Evolutionary conservation across 2,888 invertebrate genomes (phyloP).

Genomic region (Microplitis manilae): DNA sequence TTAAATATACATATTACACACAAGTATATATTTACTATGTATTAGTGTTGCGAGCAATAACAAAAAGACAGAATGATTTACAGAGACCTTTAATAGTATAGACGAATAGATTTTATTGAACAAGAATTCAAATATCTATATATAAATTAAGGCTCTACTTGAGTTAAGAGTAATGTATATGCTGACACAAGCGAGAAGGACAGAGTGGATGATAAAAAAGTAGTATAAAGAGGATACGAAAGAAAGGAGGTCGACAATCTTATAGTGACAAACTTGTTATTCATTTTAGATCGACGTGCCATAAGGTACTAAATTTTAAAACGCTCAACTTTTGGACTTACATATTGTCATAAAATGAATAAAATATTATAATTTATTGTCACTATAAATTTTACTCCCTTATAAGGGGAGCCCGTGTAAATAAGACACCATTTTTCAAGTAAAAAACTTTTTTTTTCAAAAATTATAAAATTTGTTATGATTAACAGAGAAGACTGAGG

Average conservation of each 20-base stretch:
- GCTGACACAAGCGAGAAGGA: constrained; percentile 1
- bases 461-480: too few relatives aligned
- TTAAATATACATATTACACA: background rate
- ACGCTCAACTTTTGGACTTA: too few relatives aligned
- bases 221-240: constrained; percentile 21
- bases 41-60: background rate
- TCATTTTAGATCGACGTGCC: constrained; percentile 19
- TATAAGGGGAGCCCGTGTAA: too few relatives aligned
- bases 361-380: too few relatives aligned
- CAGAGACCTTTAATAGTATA: background rate
- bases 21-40: background rate
- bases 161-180: constrained; percentile 2
- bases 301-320: background rate
- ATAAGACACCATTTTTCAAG: too few relatives aligned
- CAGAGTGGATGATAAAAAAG: constrained; percentile 12
- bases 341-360: too few relatives aligned
- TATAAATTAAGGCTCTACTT: background rate
- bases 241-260: constrained; percentile 35
- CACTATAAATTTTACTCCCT: too few relatives aligned
- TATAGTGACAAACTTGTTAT: constrained; percentile 30
- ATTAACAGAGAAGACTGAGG: too few relatives aligned
- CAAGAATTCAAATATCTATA: background rate
- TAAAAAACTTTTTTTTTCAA: too few relatives aligned
- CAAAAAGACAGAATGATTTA: background rate
- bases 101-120: constrained; percentile 14